phyloP scores from a whole-genome alignment of 2,888 invertebrate species.

The Lithophane ornitopus region DNA sequence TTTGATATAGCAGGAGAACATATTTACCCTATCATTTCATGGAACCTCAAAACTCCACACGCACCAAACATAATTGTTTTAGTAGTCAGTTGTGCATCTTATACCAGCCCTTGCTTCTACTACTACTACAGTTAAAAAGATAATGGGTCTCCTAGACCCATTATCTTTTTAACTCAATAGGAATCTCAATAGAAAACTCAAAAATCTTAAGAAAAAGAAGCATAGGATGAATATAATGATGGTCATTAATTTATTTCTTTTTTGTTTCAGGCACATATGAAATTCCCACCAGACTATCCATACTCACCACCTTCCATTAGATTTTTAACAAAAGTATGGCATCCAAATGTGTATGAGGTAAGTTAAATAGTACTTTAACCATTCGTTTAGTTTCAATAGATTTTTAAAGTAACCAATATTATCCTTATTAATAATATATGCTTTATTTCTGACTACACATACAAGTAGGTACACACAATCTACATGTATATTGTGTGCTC shows the following conservation, averaged over 20 bases:
- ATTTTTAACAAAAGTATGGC: conserved; percentile 99
- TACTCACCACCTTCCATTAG: conserved; percentile 99
- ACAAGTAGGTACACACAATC: too few relatives aligned
- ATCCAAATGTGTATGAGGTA: conserved; percentile 99
- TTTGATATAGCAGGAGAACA: neutral
- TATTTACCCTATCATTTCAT: conserved; percentile 3
- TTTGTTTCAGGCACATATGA: conserved; percentile 98
- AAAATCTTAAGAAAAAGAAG: neutral
- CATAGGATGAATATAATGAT: neutral
- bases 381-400: conserved; percentile 18
- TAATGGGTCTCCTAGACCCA: too few relatives aligned
- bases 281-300: conserved; percentile 99
- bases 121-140: too few relatives aligned
- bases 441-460: too few relatives aligned
- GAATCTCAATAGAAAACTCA: too few relatives aligned
- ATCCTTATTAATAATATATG: too few relatives aligned
- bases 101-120: neutral
- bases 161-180: too few relatives aligned
- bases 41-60: neutral
- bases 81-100: neutral
- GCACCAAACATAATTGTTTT: neutral
- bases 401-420: conserved; percentile 13
- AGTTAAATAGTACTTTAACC: conserved; percentile 79
- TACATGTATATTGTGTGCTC: too few relatives aligned
- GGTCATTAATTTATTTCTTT: conserved; percentile 25